These are phyloP conservation scores for Platanista minor DNA, from an alignment of 2,113 vertebrate genomes.

Conservation along the genomic window DNA sequence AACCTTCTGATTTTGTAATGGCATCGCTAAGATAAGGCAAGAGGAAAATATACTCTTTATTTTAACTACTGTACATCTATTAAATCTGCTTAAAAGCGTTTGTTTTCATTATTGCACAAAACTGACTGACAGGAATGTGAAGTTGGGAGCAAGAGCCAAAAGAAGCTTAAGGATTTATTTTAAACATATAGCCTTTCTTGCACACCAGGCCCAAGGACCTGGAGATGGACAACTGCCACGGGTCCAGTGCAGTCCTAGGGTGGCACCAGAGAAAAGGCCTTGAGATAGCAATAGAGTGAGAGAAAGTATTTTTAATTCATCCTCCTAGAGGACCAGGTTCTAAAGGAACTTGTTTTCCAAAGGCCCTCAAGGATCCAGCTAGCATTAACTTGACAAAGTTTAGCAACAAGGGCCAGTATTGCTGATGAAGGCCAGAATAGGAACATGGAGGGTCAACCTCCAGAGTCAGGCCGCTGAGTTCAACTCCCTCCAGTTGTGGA, in stretches of 20 bases:
- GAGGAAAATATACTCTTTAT: slow-evolving; percentile 9
- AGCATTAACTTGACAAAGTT: background rate
- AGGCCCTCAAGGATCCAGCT: background rate
- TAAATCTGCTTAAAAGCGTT: background rate
- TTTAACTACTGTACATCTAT: background rate
- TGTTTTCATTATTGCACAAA: slow-evolving; percentile 43
- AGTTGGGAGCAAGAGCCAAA: background rate
- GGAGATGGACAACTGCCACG: background rate
- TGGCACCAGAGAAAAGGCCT: background rate
- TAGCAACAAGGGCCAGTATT: background rate
- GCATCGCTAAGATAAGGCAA: slow-evolving; percentile 22
- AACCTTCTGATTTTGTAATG: slow-evolving; percentile 26
- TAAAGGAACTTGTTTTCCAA: background rate
- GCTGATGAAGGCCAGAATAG: background rate
- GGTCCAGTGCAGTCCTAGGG: background rate
- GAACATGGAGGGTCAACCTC: background rate
- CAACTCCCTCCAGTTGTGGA: background rate
- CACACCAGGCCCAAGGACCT: background rate
- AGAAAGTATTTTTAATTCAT: background rate
- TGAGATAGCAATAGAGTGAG: background rate
- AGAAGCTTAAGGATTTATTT: background rate
- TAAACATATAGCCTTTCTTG: background rate
- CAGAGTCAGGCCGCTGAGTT: background rate
- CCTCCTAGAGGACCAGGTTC: background rate
- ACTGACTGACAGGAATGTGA: background rate